Percentiles rank a stretch among this genome's conserved stretches.
phyloP scores from a whole-genome alignment of 2,888 invertebrate genomes.

The Tanytarsus gracilentus region DNA sequence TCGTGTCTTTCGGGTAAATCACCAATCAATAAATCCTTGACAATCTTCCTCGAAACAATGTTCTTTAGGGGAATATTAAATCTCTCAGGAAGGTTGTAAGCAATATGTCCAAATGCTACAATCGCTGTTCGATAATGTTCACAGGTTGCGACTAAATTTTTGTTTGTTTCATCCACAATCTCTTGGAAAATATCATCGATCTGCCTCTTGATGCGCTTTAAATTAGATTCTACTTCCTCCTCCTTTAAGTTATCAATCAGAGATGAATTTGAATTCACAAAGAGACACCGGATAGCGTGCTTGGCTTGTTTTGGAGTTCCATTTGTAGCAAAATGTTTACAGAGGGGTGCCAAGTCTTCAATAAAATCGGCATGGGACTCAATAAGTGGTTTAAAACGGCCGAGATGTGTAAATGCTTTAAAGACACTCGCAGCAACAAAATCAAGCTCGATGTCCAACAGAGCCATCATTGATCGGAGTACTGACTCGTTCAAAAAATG shows the following conservation, averaged over 20 bases:
- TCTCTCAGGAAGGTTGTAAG: slow-evolving; percentile 80
- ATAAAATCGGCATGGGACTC: slow-evolving; percentile 67
- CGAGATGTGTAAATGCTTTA: slow-evolving; percentile 76
- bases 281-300: slow-evolving; percentile 88
- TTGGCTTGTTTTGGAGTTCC: slow-evolving; percentile 95
- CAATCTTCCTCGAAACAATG: slow-evolving; percentile 89
- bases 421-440: slow-evolving; percentile 71
- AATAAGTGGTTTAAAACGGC: slow-evolving; percentile 74
- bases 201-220: slow-evolving; percentile 31
- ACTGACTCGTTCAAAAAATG: slow-evolving; percentile 85
- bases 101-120: slow-evolving; percentile 89
- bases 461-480: slow-evolving; percentile 66
- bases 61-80: slow-evolving; percentile 88
- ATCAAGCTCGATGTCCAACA: slow-evolving; percentile 62
- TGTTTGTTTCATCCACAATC: slow-evolving; percentile 69
- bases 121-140: slow-evolving; percentile 86
- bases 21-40: slow-evolving; percentile 87
- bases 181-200: slow-evolving; percentile 72
- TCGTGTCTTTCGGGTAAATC: slow-evolving; percentile 52
- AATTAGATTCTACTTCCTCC: slow-evolving; percentile 8
- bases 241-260: slow-evolving; percentile 32
- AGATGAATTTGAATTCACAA: slow-evolving; percentile 59
- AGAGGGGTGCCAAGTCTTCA: slow-evolving; percentile 71
- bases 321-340: slow-evolving; percentile 77
- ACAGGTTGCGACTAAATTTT: slow-evolving; percentile 63